These are phyloP conservation scores for Eurytoma adleriae DNA, from an alignment of 2,888 invertebrate species.

Conservation along the genomic window DNA sequence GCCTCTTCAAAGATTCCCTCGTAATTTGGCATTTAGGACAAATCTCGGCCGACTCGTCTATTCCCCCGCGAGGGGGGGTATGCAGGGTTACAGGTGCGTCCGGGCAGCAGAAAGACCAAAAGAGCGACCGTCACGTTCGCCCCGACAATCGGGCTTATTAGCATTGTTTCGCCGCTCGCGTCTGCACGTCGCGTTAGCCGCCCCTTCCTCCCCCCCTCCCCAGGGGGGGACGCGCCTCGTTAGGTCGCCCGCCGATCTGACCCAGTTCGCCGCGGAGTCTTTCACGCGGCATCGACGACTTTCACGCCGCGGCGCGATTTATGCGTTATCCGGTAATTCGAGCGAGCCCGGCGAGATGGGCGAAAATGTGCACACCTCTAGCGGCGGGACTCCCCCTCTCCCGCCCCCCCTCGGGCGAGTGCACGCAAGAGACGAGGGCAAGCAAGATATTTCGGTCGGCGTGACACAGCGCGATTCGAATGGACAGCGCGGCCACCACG, in stretches of 20 bases:
- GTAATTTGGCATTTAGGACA: conserved; percentile 12
- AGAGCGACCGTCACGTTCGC: background rate
- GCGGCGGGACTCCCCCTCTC: background rate
- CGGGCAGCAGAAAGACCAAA: no score
- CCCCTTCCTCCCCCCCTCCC: no score
- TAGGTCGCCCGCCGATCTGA: conserved; percentile 2
- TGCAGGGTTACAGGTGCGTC: no score
- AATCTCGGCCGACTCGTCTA: background rate
- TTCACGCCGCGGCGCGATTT: conserved; percentile 10
- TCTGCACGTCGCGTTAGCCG: background rate
- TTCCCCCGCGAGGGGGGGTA: no score
- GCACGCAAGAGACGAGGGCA: conserved; percentile 36
- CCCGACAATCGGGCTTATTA: conserved; percentile 49
- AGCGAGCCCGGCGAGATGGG: conserved; percentile 45
- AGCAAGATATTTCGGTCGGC: conserved; percentile 68
- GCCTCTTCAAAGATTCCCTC: background rate
- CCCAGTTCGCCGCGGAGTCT: background rate
- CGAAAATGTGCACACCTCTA: conserved; percentile 6
- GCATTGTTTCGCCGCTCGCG: conserved; percentile 29
- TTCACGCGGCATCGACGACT: background rate
- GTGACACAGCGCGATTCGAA: conserved; percentile 62
- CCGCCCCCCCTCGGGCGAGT: background rate
- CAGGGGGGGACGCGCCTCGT: no score
- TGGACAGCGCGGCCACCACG: conserved; percentile 60
- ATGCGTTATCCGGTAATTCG: conserved; percentile 32